phyloP scores from a whole-genome alignment of 2,797 vertebrate genomes.

The Falco peregrinus region DNA sequence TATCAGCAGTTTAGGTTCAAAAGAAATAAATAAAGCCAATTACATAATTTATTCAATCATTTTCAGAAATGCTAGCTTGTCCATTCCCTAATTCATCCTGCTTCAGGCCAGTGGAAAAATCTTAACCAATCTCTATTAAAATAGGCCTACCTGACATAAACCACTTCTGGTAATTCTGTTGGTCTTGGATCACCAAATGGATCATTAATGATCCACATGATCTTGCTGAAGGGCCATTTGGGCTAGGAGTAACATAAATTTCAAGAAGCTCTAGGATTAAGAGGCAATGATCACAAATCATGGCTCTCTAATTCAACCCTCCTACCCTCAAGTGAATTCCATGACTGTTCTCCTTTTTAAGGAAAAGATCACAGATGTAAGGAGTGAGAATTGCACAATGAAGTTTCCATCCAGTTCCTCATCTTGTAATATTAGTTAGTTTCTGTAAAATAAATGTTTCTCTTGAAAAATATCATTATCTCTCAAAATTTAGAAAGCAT shows the following conservation, averaged over 20 bases:
- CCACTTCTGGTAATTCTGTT: neutral
- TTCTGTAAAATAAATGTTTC: neutral
- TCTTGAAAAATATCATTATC: neutral
- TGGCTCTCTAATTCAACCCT: neutral
- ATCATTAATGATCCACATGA: neutral
- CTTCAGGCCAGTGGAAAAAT: neutral
- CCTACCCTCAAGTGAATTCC: neutral
- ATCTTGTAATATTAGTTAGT: neutral
- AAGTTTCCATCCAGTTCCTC: neutral
- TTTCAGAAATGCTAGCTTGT: neutral
- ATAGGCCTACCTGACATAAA: neutral
- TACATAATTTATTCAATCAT: neutral
- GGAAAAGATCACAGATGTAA: neutral
- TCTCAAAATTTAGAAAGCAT: neutral
- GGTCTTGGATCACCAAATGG: neutral
- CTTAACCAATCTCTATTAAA: neutral
- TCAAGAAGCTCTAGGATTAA: neutral
- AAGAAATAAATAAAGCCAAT: neutral
- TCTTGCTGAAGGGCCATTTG: neutral
- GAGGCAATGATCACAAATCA: neutral
- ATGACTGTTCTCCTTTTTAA: neutral
- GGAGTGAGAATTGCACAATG: neutral
- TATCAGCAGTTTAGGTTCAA: neutral
- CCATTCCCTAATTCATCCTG: neutral
- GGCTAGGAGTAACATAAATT: neutral